phyloP scores from a whole-genome alignment of 2,888 invertebrate genomes.

The Nasonovia ribisnigri region DNA sequence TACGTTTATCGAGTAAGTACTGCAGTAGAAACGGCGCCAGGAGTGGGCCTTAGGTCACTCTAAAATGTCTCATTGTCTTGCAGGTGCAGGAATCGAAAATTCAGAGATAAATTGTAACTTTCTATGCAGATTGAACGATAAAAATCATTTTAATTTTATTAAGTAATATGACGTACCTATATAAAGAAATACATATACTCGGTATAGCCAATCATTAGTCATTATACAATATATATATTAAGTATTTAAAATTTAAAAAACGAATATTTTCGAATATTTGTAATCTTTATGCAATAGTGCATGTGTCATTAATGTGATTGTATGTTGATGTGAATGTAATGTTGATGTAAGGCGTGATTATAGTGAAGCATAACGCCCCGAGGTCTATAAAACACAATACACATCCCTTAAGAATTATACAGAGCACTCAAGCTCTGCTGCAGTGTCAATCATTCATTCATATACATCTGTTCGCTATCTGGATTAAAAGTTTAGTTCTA shows the following conservation, averaged over 20 bases:
- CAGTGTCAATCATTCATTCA: background rate
- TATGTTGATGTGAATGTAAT: background rate
- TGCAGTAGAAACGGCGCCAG: background rate
- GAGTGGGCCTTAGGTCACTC: background rate
- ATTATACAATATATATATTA: too few species aligned
- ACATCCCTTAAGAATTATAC: background rate
- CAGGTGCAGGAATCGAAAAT: background rate
- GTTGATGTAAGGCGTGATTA: background rate
- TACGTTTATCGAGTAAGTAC: background rate
- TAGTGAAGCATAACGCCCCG: background rate
- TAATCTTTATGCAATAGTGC: background rate
- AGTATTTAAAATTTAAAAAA: too few species aligned
- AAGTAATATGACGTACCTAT: background rate
- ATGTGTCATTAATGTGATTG: too few species aligned
- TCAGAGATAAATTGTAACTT: background rate
- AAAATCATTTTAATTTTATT: background rate
- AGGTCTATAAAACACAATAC: background rate
- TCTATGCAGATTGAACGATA: background rate
- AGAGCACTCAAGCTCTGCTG: background rate
- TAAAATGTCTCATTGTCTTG: slow-evolving; percentile 11
- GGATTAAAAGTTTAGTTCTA: background rate
- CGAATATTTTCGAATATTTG: background rate
- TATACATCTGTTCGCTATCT: background rate
- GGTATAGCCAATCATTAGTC: too few species aligned
- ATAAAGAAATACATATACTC: too few species aligned